phyloP scores from a whole-genome alignment of 2,113 vertebrate species.

The Oncorhynchus mykiss region DNA sequence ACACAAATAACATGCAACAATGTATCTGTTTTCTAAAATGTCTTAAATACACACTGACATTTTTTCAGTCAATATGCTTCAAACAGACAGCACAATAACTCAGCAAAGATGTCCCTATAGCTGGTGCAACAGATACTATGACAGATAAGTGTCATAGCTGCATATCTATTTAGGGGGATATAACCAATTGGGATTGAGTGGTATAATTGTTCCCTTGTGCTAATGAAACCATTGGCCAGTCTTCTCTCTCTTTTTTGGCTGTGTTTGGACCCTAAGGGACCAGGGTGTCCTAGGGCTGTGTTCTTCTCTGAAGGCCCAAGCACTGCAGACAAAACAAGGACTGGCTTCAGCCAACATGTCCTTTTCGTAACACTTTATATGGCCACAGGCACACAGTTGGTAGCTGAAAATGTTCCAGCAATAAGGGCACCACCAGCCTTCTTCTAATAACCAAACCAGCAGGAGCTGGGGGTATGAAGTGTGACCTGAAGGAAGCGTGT shows the following conservation, averaged over 20 bases:
- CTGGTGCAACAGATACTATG: neutral
- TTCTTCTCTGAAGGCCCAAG: neutral
- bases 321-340: too few species aligned
- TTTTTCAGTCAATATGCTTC: too few species aligned
- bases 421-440: constrained; percentile 11
- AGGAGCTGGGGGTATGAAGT: neutral
- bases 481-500: neutral
- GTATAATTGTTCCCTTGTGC: too few species aligned
- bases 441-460: neutral
- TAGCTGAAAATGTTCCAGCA: constrained; percentile 16
- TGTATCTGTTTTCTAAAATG: too few species aligned
- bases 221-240: too few species aligned
- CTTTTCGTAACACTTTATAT: neutral
- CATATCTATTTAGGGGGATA: too few species aligned
- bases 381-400: constrained; percentile 4
- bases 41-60: neutral
- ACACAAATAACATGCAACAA: neutral
- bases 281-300: neutral
- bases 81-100: too few species aligned
- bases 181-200: too few species aligned
- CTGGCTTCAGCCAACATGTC: neutral
- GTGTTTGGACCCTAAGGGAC: too few species aligned
- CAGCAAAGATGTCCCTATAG: too few species aligned
- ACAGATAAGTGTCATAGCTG: too few species aligned
- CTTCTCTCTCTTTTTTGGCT: too few species aligned